phyloP scores from a whole-genome alignment of 2,113 vertebrate genomes.

The Amazona vittata region DNA sequence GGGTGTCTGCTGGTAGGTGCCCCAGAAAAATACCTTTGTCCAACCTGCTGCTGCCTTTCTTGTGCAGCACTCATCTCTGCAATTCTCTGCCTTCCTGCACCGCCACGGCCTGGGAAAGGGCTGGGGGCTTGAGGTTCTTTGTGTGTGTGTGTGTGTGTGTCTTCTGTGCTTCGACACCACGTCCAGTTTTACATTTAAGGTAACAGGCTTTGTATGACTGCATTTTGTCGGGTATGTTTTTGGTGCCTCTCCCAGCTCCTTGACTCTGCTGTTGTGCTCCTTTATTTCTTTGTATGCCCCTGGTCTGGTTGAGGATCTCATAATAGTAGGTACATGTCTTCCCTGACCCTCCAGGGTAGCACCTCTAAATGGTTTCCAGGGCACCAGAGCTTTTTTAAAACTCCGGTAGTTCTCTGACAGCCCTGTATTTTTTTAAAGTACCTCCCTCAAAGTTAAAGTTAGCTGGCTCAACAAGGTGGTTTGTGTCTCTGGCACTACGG shows the following conservation, averaged over 20 bases:
- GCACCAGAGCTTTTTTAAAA: neutral
- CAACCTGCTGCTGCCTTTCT: no score
- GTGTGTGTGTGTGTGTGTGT: neutral
- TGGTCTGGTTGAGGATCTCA: neutral
- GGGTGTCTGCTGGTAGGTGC: neutral
- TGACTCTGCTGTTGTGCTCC: neutral
- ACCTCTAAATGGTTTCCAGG: neutral
- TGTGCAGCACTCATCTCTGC: neutral
- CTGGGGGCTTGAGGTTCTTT: neutral
- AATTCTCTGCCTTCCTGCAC: neutral
- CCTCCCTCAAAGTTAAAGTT: neutral
- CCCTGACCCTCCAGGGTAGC: neutral
- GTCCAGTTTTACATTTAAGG: neutral
- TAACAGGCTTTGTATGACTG: neutral
- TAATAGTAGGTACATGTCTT: neutral
- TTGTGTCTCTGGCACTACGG: neutral
- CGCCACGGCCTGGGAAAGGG: neutral
- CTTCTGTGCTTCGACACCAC: neutral
- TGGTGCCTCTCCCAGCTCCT: neutral
- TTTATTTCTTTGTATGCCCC: neutral
- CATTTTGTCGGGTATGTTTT: neutral
- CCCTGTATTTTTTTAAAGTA: neutral
- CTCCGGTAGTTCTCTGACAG: neutral
- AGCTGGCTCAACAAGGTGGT: neutral
- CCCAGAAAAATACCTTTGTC: neutral